Evolutionary conservation across 2,113 vertebrate species (phyloP), one percentile per base, ranked within the genome.

Genomic region (Salvelinus alpinus): DNA sequence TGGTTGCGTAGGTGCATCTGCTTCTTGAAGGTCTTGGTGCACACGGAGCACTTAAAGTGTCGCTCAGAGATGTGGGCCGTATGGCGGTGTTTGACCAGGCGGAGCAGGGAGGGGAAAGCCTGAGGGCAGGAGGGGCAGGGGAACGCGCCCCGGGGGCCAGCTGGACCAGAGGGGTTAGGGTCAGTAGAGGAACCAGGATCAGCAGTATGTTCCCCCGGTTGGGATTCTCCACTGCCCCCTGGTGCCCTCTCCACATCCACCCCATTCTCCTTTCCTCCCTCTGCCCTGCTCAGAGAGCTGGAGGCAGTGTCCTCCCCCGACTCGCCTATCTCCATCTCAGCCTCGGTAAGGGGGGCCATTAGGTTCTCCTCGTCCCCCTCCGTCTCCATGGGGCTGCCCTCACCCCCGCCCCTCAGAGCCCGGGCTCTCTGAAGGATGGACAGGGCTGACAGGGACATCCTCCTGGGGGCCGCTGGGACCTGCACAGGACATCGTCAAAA

Each of bases 1-100:
- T 98, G 96, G 80, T 96, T 96, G 3, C 93, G 92, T 24, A 97
- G 91, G 0, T 97, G 95, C 47, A 96, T 94, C 80, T 94, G 93
- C 88, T 96, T 96, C 88, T 95, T 96, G 73, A 97, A 97, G 24
- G 93, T 90, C 84, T 95, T 96, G 16, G 93, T 92, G 0, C 96
- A 97, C 12, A 96, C 82, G 11, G 90, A 92, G 0, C 96, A 97
- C 6, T 93, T 75, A 74, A 96, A 96, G 78, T 91, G 89, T 4
- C 95, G 91, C 78, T 96, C 95, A 0, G 90, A 31, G 1, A 87
- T 90, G 0, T 97, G 96, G 0, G 93, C 90, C 0, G 93, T 90
- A 0, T 93, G 92, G 1, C 93, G 89, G 72, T 96, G 96, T 27
- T 94, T 91, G 20, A 94, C 87, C 3, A 96, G 90, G 67, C 93